Evolutionary conservation across 2,113 vertebrate genomes (phyloP), one percentile per base, ranked within the genome.

Genomic region (Rutilus rutilus): DNA sequence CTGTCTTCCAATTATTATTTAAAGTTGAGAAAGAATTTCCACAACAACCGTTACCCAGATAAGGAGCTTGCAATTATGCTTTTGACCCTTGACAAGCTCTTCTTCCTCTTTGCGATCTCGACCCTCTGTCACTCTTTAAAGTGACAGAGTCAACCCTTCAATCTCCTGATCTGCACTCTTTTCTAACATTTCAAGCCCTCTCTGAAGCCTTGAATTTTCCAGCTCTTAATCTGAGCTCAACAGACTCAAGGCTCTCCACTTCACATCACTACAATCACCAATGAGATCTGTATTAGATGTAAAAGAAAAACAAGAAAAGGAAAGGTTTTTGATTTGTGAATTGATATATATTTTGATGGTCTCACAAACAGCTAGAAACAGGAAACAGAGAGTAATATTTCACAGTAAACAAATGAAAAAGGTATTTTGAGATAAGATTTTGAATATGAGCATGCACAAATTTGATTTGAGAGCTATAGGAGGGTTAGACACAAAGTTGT

Each of bases 91-190:
- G 78, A 47, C 59, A 65, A 64, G 78, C 25, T 64, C 59, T 47
- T 81, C 39, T 62, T 78, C 36, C 7, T 64, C 52, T 15, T 21
- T 6, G 5, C 45, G 2, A 39, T 64, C 45, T 50, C 19, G 3
- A 82, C 64, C 45, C 69, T 54, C 21, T 54, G 80, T n/a, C 45
- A 23, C n/a, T 65, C 62, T 47, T 65, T 42, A 81, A 81, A 65
- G 60, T 33, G 79, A 21, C 69, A 2, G 5, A n/a, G 77, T 17
- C 23, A 79, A 62, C 59, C 59, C n/a, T 27, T 69, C 47, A 6
- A 82, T 50, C 45, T 82, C 19, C 60, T 69, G 62, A 50, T 52
- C 45, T 33, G 45, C 27, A 50, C 64, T 69, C 19, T 52, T 12
- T 45, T 33, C n/a, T 59, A 19, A 39, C 27, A 57, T 27, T 62